Evolutionary conservation across 2,888 invertebrate species (phyloP).

Genomic region (Incurvaria masculella): DNA sequence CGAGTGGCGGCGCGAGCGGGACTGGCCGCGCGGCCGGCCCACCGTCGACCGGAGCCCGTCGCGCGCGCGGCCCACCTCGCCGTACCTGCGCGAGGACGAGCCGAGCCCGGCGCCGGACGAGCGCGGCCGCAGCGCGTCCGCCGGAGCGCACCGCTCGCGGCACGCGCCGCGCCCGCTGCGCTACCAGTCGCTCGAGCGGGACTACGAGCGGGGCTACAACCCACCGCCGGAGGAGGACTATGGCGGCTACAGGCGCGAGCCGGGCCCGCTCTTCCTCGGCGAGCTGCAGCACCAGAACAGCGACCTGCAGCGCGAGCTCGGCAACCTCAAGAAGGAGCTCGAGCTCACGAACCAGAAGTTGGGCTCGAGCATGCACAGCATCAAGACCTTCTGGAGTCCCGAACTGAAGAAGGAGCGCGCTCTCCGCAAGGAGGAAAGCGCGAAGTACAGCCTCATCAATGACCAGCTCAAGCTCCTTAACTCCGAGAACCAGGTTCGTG

Average conservation of each 20-base stretch:
- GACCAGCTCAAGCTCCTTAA: conserved; percentile 95
- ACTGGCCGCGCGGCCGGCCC: conserved; percentile 60
- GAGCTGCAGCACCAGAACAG: conserved; percentile 93
- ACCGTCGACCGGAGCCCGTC: conserved; percentile 90
- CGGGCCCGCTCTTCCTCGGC: conserved; percentile 69
- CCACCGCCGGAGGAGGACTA: conserved; percentile 71
- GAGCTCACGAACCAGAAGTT: conserved; percentile 97
- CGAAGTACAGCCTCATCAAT: conserved; percentile 94
- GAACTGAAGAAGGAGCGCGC: conserved; percentile 98
- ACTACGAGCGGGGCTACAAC: conserved; percentile 83
- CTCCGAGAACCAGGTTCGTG: conserved; percentile 98
- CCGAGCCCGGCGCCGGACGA: conserved; percentile 79
- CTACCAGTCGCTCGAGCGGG: conserved; percentile 75
- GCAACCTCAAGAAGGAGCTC: conserved; percentile 86
- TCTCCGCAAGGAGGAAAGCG: conserved; percentile 94
- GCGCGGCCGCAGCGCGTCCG: conserved; percentile 71
- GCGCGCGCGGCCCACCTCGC: conserved; percentile 72
- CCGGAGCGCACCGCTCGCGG: conserved; percentile 70
- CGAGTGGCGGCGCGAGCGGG: conserved; percentile 52
- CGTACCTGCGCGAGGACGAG: conserved; percentile 76
- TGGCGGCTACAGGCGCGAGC: conserved; percentile 55
- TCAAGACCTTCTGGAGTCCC: conserved; percentile 99
- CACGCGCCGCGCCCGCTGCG: conserved; percentile 74
- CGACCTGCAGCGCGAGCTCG: conserved; percentile 89
- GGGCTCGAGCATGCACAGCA: conserved; percentile 98